Conservation (phyloP, 1,140 invertebrate species). For the Phthorimaea operculella region DNA sequence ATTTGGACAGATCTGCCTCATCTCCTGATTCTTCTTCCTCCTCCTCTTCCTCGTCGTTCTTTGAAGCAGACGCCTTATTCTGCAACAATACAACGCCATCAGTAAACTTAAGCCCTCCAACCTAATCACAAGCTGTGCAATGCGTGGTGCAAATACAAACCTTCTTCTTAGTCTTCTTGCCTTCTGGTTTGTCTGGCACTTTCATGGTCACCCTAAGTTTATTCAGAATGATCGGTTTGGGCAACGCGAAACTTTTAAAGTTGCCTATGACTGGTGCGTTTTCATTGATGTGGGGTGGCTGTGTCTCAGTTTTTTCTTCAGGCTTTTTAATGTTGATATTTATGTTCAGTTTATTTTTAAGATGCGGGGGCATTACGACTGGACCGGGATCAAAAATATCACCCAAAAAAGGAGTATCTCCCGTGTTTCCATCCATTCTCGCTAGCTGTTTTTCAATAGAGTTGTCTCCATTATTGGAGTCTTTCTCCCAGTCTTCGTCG, state of each 20-base stretch:
- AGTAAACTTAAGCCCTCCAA: background rate
- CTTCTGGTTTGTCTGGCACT: slow-evolving; percentile 38
- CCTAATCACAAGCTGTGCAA: background rate
- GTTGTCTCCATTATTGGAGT: slow-evolving; percentile 50
- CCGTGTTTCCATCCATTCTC: slow-evolving; percentile 43
- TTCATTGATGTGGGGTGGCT: slow-evolving; percentile 32
- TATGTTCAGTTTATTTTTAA: slow-evolving; percentile 43
- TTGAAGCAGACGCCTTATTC: slow-evolving; percentile 33
- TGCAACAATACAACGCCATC: slow-evolving; percentile 27
- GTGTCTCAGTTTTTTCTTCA: slow-evolving; percentile 28
- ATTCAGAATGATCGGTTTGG: slow-evolving; percentile 63
- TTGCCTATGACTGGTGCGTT: slow-evolving; percentile 55
- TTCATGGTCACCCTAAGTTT: slow-evolving; percentile 58
- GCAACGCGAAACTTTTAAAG: slow-evolving; percentile 66
- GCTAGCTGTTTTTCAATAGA: slow-evolving; percentile 52
- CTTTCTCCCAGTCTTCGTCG: slow-evolving; percentile 61
- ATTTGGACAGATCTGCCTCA: slow-evolving; percentile 64
- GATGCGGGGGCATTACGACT: slow-evolving; percentile 34
- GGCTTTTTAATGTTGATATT: slow-evolving; percentile 36
- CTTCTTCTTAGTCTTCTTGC: slow-evolving; percentile 44
- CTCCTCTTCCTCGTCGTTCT: slow-evolving; percentile 36
- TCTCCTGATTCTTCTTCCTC: slow-evolving; percentile 63
- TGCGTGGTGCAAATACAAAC: slow-evolving; percentile 39
- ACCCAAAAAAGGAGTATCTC: slow-evolving; percentile 59
- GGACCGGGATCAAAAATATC: slow-evolving; percentile 66